Evolutionary conservation across 2,888 invertebrate species (phyloP), one percentile per base, ranked within the genome.

Genomic region (Euplexia lucipara): DNA sequence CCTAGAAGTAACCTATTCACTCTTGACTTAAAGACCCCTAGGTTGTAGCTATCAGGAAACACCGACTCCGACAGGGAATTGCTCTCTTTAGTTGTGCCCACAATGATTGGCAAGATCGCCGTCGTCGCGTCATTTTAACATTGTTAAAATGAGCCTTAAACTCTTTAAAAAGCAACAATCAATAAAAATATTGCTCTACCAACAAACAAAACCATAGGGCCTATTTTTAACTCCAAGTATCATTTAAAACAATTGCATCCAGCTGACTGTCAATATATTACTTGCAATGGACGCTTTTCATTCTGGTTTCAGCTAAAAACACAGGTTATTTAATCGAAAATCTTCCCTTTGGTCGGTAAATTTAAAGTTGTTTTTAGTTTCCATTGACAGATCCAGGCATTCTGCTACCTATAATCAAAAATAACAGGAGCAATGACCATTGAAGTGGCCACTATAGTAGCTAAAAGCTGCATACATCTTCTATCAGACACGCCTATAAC

Each of bases 401-500:
- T 39, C 30, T 35, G 10, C 26, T 0, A n/a, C 9, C 14, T 20
- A 30, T 44, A 62, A 20, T 72, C 22, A 8, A 6, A 52, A 56
- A 70, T 22, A 53, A 39, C 54, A 37, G 8, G 44, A 37, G 53
- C 59, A 65, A 42, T 45, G 77, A 12, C 60, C 66, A 48, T 39
- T 57, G 10, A 70, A 71, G 56, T 53, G 35, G 49, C 47, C 48
- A 44, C 18, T 34, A 53, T 37, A 44, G 26, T 6, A 9, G 52
- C 34, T 37, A 20, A 42, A 49, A 37, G 58, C 58, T 26, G 16
- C 72, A 52, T 60, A 73, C 56, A 60, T 59, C 49, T 51, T 48
- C 57, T 56, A 54, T 12, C 56, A 70, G 78, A 73, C 83, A 82
- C 84, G 74, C 83, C 83, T 86, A 59, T 74, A 53, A 6, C 35